A percentile compares a stretch with the other conserved stretches of the same genome.
phyloP scores from a whole-genome alignment of 2,888 invertebrate genomes.

The Sipha maydis region DNA sequence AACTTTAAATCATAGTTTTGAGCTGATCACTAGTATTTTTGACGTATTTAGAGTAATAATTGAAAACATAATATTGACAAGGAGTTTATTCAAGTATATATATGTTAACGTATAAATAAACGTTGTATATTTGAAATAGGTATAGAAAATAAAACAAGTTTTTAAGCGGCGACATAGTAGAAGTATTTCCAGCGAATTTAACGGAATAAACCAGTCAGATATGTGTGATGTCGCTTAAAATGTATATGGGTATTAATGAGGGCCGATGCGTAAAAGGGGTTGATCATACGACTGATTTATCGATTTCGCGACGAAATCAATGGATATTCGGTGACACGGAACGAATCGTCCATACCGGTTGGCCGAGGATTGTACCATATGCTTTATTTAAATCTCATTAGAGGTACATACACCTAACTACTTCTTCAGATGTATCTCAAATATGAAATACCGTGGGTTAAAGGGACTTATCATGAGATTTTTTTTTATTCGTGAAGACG shows the following conservation, averaged over 20 bases:
- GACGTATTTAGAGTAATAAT: too few species aligned
- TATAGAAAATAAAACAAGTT: slow-evolving; percentile 42
- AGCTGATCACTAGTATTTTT: too few species aligned
- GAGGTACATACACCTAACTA: slow-evolving; percentile 1
- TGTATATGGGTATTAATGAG: background rate
- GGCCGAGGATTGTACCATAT: background rate
- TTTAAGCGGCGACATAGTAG: background rate
- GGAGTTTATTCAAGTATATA: background rate
- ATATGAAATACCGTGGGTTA: background rate
- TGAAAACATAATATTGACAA: background rate
- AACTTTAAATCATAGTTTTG: too few species aligned
- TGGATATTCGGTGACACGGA: slow-evolving; percentile 57
- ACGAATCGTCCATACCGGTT: slow-evolving; percentile 54
- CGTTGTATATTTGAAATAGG: background rate
- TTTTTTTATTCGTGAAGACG: slow-evolving; percentile 10
- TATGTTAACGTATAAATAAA: background rate
- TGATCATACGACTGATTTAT: slow-evolving; percentile 51
- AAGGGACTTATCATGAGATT: slow-evolving; percentile 12
- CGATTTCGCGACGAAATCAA: slow-evolving; percentile 44
- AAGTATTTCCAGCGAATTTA: slow-evolving; percentile 33
- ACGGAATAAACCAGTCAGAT: slow-evolving; percentile 54
- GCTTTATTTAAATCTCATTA: slow-evolving; percentile 59
- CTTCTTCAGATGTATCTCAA: slow-evolving; percentile 16
- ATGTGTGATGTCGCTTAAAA: slow-evolving; percentile 20
- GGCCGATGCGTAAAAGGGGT: slow-evolving; percentile 45